These are phyloP conservation scores for Myanophis thanlyinensis DNA, from an alignment of 2,113 vertebrate species.

Conservation along the genomic window DNA sequence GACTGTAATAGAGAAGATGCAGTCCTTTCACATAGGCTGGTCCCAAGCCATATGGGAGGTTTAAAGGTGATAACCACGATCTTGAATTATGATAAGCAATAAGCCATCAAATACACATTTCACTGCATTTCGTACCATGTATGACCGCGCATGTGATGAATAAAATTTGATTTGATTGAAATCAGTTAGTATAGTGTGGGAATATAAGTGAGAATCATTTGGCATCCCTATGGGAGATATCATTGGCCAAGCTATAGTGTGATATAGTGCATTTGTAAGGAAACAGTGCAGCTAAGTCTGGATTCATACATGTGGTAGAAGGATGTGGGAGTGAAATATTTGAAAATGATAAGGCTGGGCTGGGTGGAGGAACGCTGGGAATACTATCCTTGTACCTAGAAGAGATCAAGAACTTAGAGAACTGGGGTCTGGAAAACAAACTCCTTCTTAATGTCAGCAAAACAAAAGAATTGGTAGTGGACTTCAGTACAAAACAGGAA, in stretches of 20 bases:
- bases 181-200: background rate
- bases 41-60: background rate
- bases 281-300: background rate
- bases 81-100: background rate
- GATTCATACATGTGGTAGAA: background rate
- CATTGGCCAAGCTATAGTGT: background rate
- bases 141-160: no score
- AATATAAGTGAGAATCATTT: background rate
- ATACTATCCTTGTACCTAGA: background rate
- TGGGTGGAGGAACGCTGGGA: background rate
- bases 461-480: no score
- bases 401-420: no score
- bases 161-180: no score
- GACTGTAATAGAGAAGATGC: no score
- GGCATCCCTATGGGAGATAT: background rate
- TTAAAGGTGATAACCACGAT: background rate
- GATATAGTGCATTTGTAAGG: background rate
- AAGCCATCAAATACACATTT: no score
- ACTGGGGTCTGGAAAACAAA: no score
- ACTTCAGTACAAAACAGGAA: no score
- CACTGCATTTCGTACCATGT: no score
- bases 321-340: background rate
- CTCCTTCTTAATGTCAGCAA: no score
- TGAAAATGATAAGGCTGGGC: background rate
- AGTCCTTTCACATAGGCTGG: no score